A percentile compares a stretch with the other conserved stretches of the same genome.
phyloP scores from a whole-genome alignment of 1,140 invertebrate genomes.

The Physella acuta region DNA sequence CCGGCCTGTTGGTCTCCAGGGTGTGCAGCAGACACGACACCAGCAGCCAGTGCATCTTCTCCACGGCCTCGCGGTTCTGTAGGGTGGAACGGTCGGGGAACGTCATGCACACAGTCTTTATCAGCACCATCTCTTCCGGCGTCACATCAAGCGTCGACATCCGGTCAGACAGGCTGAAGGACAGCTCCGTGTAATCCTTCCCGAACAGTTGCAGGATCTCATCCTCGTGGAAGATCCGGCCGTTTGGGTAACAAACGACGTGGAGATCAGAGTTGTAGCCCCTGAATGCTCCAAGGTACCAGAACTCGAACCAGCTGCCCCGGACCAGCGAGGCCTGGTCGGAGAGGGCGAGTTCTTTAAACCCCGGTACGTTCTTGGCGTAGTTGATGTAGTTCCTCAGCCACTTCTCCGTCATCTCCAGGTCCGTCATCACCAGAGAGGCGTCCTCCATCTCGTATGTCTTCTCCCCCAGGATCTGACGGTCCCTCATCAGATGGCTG shows the following conservation, averaged over 20 bases:
- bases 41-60: slow-evolving; percentile 41
- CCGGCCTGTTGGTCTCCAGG: slow-evolving; percentile 33
- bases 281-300: slow-evolving; percentile 38
- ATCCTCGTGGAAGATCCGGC: slow-evolving; percentile 25
- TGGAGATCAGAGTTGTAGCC: slow-evolving; percentile 31
- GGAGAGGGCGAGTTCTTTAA: slow-evolving; percentile 38
- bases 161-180: slow-evolving; percentile 28
- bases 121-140: slow-evolving; percentile 36
- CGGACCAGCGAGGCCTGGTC: slow-evolving; percentile 51
- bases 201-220: slow-evolving; percentile 33
- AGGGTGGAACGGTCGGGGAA: slow-evolving; percentile 37
- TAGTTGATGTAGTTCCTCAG: slow-evolving; percentile 40
- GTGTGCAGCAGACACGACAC: slow-evolving; percentile 36
- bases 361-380: slow-evolving; percentile 49
- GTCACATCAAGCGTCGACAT: slow-evolving; percentile 35
- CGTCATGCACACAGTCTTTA: slow-evolving; percentile 38
- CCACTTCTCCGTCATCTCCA: slow-evolving; percentile 27
- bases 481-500: background rate
- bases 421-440: slow-evolving; percentile 20
- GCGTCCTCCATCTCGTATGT: background rate
- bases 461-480: slow-evolving; percentile 9
- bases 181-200: slow-evolving; percentile 26
- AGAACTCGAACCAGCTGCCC: slow-evolving; percentile 42
- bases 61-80: slow-evolving; percentile 32
- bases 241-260: slow-evolving; percentile 30